Conservation (phyloP, 2,113 vertebrate genomes). For the Coregonus clupeaformis region DNA sequence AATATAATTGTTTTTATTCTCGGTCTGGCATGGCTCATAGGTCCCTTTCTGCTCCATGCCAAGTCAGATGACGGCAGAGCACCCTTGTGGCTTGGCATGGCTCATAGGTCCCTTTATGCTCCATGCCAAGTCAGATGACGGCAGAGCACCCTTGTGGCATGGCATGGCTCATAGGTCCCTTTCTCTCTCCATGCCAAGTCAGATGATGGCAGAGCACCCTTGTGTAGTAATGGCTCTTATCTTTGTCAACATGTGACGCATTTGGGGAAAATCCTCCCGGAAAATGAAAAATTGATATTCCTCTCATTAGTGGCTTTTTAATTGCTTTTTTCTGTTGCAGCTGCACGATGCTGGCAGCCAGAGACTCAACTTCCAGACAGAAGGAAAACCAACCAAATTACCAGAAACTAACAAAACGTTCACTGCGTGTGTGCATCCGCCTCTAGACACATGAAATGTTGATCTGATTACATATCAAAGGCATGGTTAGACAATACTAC, state of each 20-base stretch:
- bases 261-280: background rate
- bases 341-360: too few relatives aligned
- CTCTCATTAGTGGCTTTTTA: conserved; percentile 17
- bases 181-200: background rate
- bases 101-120: background rate
- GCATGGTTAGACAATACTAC: too few relatives aligned
- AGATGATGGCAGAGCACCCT: background rate
- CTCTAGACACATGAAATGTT: too few relatives aligned
- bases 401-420: too few relatives aligned
- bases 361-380: too few relatives aligned
- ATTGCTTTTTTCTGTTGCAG: conserved; percentile 41
- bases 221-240: background rate
- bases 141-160: too few relatives aligned
- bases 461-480: too few relatives aligned
- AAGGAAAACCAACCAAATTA: too few relatives aligned
- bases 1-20: background rate
- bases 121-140: background rate
- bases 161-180: background rate
- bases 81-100: too few relatives aligned
- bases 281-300: background rate
- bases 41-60: background rate
- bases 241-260: background rate
- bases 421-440: too few relatives aligned
- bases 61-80: background rate
- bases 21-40: too few relatives aligned